A percentile compares a stretch with the other conserved stretches of the same genome.
Evolutionary conservation across 2,113 vertebrate species (phyloP).

Genomic region (Phocoena phocoena): DNA sequence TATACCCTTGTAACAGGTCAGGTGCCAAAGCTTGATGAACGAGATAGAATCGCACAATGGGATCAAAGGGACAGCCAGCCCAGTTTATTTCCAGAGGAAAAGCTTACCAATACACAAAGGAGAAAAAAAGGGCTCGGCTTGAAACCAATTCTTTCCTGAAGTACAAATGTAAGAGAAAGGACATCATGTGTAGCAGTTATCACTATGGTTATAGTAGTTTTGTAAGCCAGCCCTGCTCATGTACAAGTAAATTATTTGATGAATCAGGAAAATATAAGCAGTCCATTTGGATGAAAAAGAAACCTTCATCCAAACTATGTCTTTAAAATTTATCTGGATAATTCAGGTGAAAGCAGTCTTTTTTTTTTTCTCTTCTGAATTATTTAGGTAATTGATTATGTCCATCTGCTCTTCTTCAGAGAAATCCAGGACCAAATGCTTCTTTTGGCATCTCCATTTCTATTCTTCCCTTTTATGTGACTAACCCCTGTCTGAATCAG

Average conservation of each 20-base stretch:
- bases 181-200: neutral
- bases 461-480: neutral
- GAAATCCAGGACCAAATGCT: neutral
- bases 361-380: neutral
- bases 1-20: slow-evolving; percentile 73
- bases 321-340: slow-evolving; percentile 48
- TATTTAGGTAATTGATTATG: slow-evolving; percentile 64
- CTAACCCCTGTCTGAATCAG: neutral
- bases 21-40: slow-evolving; percentile 80
- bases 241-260: slow-evolving; percentile 4
- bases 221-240: neutral
- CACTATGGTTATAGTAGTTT: neutral
- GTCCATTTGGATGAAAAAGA: slow-evolving; percentile 24
- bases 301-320: neutral
- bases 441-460: slow-evolving; percentile 9
- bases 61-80: slow-evolving; percentile 81
- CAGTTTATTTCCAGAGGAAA: slow-evolving; percentile 79
- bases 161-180: slow-evolving; percentile 55
- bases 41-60: slow-evolving; percentile 82
- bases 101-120: slow-evolving; percentile 79
- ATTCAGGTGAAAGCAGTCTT: slow-evolving; percentile 58
- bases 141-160: slow-evolving; percentile 63
- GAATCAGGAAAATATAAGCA: neutral
- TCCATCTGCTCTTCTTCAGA: slow-evolving; percentile 52
- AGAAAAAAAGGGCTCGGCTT: slow-evolving; percentile 26